A percentile compares a stretch with the other conserved stretches of the same genome.
Conservation (phyloP, 2,888 invertebrate species). For the Sepioteuthis lessoniana region DNA sequence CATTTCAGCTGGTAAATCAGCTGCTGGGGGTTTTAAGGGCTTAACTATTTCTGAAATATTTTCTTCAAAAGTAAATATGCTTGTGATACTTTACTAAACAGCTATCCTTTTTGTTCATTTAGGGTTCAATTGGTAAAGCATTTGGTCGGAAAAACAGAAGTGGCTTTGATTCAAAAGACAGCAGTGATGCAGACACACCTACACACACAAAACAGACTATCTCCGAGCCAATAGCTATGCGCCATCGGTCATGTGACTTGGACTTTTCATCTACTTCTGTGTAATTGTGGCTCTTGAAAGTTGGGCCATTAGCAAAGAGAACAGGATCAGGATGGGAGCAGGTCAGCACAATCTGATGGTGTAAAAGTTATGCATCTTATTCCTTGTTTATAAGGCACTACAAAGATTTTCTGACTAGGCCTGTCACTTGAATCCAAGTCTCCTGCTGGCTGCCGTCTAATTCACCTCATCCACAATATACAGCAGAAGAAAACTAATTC, state of each 20-base stretch:
- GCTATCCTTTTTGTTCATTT: conserved; percentile 51
- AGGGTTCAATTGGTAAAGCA: conserved; percentile 72
- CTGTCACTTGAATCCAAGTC: background rate
- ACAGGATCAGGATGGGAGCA: background rate
- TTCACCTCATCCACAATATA: background rate
- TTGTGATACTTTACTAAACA: background rate
- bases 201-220: conserved; percentile 54
- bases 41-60: too few species aligned
- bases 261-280: conserved; percentile 44
- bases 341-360: background rate
- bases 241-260: conserved; percentile 51
- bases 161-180: conserved; percentile 59
- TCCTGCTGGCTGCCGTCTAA: background rate
- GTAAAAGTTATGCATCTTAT: background rate
- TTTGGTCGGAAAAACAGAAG: conserved; percentile 70
- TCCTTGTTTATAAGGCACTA: background rate
- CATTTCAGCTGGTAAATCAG: too few species aligned
- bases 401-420: background rate
- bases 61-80: too few species aligned
- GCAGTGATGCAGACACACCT: conserved; percentile 56
- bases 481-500: background rate
- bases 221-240: conserved; percentile 58
- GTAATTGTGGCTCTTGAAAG: conserved; percentile 38
- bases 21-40: too few species aligned
- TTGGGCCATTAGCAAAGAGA: background rate